phyloP scores from a whole-genome alignment of 2,797 vertebrate genomes.

The Pipistrellus pygmaeus region DNA sequence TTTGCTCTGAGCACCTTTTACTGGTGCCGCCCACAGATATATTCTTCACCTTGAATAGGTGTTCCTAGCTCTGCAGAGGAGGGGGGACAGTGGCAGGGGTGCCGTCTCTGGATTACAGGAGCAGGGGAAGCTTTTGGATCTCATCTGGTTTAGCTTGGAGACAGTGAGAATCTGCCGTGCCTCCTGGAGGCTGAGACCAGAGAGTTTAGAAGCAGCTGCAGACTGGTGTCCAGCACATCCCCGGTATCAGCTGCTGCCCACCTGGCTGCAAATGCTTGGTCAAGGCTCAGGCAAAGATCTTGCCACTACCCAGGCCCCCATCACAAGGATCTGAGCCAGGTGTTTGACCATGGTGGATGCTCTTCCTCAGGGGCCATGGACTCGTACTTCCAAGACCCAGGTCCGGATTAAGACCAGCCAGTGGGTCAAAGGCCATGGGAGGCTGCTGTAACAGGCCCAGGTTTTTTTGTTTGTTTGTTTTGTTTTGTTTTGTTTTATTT shows the following conservation, averaged over 20 bases:
- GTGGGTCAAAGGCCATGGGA: neutral
- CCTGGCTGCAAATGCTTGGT: neutral
- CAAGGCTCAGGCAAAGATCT: neutral
- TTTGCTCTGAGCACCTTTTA: constrained; percentile 94
- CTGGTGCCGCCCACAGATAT: neutral
- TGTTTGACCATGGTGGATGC: neutral
- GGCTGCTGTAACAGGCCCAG: constrained; percentile 90
- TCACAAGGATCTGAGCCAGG: neutral
- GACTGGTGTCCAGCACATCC: neutral
- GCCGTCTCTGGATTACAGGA: neutral
- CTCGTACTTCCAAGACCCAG: neutral
- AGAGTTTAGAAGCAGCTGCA: neutral
- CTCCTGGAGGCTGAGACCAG: neutral
- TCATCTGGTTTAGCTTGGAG: neutral
- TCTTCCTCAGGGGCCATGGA: neutral
- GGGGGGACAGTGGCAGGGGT: neutral
- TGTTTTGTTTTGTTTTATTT: too few relatives aligned
- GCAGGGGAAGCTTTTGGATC: neutral
- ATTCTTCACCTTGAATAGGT: neutral
- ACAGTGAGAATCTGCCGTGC: neutral
- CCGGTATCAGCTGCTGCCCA: neutral
- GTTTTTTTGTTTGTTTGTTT: constrained; percentile 62
- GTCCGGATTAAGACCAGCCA: neutral
- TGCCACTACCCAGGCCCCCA: neutral
- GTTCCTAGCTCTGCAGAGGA: neutral